Conservation (phyloP, 1,140 invertebrate species). For the Helicoverpa zea region DNA sequence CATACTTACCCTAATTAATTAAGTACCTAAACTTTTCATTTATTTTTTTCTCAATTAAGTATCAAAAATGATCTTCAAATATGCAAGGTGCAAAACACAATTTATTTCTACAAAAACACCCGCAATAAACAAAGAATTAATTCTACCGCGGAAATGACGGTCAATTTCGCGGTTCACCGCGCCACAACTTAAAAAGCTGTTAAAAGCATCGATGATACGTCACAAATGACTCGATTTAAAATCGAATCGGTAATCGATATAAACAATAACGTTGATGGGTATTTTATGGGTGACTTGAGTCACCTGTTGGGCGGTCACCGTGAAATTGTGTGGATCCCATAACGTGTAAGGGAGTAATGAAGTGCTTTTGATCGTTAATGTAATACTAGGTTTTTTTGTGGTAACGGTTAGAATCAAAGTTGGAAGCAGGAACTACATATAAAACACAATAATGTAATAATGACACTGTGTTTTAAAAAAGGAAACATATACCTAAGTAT, state of each 20-base stretch:
- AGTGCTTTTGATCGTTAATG: slow-evolving; percentile 8
- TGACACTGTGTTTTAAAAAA: too few species aligned
- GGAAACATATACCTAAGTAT: too few species aligned
- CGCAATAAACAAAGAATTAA: background rate
- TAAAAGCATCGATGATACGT: slow-evolving; percentile 15
- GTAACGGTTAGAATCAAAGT: background rate
- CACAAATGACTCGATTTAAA: slow-evolving; percentile 27
- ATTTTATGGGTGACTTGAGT: slow-evolving; percentile 17
- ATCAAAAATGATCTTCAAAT: too few species aligned
- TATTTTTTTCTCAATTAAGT: too few species aligned
- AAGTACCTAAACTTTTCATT: too few species aligned
- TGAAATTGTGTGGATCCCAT: slow-evolving; percentile 12
- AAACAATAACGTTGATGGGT: slow-evolving; percentile 5
- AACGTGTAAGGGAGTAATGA: slow-evolving; percentile 8
- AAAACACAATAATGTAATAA: too few species aligned
- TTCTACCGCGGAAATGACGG: background rate
- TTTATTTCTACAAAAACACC: background rate
- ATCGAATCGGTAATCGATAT: slow-evolving; percentile 4
- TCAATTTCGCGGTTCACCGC: background rate
- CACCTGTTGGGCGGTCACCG: slow-evolving; percentile 21
- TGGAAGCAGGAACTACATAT: background rate
- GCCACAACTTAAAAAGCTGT: background rate
- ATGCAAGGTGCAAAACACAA: too few species aligned
- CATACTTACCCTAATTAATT: too few species aligned
- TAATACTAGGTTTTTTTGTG: background rate